Conservation (phyloP, 1,140 invertebrate species). For the Drosophila sp. region DNA sequence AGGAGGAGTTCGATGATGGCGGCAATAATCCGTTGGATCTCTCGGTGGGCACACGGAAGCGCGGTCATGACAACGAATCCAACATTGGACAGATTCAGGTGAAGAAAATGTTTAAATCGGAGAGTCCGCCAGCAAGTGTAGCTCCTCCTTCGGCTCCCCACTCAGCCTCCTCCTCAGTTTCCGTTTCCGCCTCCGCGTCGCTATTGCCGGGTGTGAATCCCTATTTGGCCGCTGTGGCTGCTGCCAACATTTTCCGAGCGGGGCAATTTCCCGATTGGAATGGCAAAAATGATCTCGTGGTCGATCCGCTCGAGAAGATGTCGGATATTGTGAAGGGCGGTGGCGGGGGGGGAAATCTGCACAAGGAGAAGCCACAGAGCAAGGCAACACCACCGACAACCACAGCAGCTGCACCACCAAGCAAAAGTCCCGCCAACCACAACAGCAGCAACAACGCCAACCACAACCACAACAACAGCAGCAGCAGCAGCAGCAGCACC, state of each 20-base stretch:
- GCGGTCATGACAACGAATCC: conserved; percentile 79
- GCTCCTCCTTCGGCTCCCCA: conserved; percentile 87
- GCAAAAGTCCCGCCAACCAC: conserved; percentile 59
- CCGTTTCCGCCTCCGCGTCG: conserved; percentile 77
- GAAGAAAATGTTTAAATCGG: conserved; percentile 84
- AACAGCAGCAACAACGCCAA: conserved; percentile 20
- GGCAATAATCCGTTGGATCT: conserved; percentile 89
- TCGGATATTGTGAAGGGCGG: conserved; percentile 88
- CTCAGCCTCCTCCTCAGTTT: too few species aligned
- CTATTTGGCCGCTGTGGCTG: conserved; percentile 91
- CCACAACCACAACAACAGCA: conserved; percentile 39
- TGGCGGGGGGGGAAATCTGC: neutral
- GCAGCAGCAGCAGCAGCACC: conserved; percentile 75
- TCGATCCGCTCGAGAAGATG: conserved; percentile 95
- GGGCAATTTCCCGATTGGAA: conserved; percentile 89
- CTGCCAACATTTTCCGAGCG: conserved; percentile 90
- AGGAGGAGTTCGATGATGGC: conserved; percentile 84
- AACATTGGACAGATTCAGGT: conserved; percentile 75
- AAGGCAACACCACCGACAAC: conserved; percentile 47
- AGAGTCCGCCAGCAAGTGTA: conserved; percentile 88
- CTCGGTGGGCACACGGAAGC: conserved; percentile 91
- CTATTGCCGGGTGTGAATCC: conserved; percentile 91
- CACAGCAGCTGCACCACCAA: conserved; percentile 36
- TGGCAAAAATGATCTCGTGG: conserved; percentile 90
- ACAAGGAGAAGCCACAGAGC: conserved; percentile 84